Evolutionary conservation across 2,888 invertebrate species (phyloP).

Genomic region (Micoletzkya japonica): DNA sequence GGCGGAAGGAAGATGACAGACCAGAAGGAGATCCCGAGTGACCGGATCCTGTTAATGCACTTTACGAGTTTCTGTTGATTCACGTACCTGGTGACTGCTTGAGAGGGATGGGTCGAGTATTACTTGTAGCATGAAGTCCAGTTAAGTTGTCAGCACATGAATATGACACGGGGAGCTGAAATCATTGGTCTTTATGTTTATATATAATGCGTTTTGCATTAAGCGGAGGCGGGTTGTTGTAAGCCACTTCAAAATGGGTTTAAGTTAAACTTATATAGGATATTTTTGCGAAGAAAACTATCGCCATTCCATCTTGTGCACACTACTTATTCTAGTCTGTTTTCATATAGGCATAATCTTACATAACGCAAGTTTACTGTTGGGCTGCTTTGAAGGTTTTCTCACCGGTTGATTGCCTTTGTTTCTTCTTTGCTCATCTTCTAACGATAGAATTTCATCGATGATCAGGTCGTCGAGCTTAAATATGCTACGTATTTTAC

Average conservation of each 20-base stretch:
- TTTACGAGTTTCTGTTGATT: neutral
- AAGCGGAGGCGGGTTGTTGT: too few species aligned
- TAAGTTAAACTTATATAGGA: too few species aligned
- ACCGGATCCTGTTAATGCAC: slow-evolving; percentile 37
- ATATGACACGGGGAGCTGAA: slow-evolving; percentile 54
- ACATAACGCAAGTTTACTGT: neutral
- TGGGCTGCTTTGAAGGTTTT: slow-evolving; percentile 4
- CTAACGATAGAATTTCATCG: slow-evolving; percentile 61
- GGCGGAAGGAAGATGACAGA: slow-evolving; percentile 30
- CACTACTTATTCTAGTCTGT: neutral
- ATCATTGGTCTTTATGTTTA: neutral
- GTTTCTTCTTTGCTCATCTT: slow-evolving; percentile 48
- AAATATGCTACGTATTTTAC: too few species aligned
- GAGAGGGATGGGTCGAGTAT: slow-evolving; percentile 46
- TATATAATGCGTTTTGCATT: neutral
- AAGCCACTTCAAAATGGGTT: too few species aligned
- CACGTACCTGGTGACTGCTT: slow-evolving; percentile 33
- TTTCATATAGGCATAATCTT: neutral
- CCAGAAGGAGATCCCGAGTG: slow-evolving; percentile 52
- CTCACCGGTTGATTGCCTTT: slow-evolving; percentile 37
- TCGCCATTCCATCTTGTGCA: neutral
- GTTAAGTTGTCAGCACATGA: slow-evolving; percentile 53
- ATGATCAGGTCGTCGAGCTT: slow-evolving; percentile 63
- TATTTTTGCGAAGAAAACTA: too few species aligned
- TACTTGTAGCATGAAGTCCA: slow-evolving; percentile 44